Percentiles rank a stretch among this genome's conserved stretches.
Evolutionary conservation across 1,140 invertebrate genomes (phyloP).

Genomic region (Polyergus mexicanus): DNA sequence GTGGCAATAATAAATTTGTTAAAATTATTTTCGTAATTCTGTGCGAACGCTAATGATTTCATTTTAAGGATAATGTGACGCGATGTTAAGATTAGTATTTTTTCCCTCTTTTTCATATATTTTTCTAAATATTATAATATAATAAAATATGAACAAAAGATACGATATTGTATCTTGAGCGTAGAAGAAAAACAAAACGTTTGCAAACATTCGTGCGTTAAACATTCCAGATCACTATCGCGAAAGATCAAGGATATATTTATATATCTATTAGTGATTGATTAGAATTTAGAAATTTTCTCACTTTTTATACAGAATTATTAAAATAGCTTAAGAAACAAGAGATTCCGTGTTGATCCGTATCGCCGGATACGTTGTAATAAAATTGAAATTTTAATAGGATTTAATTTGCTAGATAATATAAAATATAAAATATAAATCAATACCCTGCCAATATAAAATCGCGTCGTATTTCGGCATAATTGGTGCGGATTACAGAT

Average conservation of each 20-base stretch:
- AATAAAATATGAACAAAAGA: not conserved
- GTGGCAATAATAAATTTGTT: not conserved
- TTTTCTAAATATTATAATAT: not conserved
- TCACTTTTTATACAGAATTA: not conserved
- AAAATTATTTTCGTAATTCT: not conserved
- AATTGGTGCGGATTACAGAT: no score
- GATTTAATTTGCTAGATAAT: not conserved
- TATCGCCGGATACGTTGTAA: not conserved
- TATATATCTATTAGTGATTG: not conserved
- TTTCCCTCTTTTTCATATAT: not conserved
- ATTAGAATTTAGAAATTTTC: no score
- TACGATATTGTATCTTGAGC: not conserved
- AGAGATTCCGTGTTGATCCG: not conserved
- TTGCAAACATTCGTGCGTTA: no score
- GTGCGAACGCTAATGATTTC: not conserved
- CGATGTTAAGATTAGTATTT: not conserved
- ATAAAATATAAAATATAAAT: not conserved
- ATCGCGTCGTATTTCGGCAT: slow-evolving; percentile 3
- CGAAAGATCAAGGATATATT: not conserved
- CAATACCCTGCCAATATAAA: not conserved
- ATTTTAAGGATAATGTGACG: not conserved
- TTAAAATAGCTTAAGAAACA: not conserved
- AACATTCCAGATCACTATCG: not conserved
- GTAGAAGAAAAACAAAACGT: not conserved
- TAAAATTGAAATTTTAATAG: not conserved